Conservation (phyloP, 2,113 vertebrate genomes). For the Struthio camelus region DNA sequence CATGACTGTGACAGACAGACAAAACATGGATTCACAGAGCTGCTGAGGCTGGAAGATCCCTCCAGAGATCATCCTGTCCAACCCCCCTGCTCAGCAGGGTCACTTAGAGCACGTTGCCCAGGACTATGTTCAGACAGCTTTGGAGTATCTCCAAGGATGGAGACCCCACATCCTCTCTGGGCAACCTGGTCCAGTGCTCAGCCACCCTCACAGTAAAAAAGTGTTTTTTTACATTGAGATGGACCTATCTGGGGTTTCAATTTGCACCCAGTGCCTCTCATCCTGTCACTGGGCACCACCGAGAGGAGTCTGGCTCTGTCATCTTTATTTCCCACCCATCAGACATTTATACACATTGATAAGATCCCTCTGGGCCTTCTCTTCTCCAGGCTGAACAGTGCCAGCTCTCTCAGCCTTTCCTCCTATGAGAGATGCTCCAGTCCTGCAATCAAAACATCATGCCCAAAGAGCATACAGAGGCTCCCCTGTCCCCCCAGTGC, state of each 20-base stretch:
- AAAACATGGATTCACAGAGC: neutral
- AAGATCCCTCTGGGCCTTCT: neutral
- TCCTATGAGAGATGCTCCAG: neutral
- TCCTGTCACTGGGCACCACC: neutral
- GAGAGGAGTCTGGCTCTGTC: neutral
- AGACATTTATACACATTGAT: neutral
- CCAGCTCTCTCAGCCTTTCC: neutral
- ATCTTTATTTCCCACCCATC: neutral
- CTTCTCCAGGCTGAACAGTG: neutral
- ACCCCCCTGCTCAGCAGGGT: neutral
- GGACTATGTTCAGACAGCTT: neutral
- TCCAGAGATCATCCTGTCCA: fast-evolving
- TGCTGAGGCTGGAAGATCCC: neutral
- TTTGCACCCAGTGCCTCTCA: neutral
- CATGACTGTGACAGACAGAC: constrained; percentile 67
- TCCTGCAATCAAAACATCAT: neutral
- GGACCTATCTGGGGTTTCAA: neutral
- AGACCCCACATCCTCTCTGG: neutral
- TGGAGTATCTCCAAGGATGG: neutral
- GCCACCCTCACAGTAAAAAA: neutral
- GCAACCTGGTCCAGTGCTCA: neutral
- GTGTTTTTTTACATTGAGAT: neutral
- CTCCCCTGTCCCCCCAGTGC: neutral
- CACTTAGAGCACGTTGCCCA: neutral
- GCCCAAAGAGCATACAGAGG: neutral